Evolutionary conservation across 2,888 invertebrate species (phyloP).

Genomic region (Scrobipalpa costella): DNA sequence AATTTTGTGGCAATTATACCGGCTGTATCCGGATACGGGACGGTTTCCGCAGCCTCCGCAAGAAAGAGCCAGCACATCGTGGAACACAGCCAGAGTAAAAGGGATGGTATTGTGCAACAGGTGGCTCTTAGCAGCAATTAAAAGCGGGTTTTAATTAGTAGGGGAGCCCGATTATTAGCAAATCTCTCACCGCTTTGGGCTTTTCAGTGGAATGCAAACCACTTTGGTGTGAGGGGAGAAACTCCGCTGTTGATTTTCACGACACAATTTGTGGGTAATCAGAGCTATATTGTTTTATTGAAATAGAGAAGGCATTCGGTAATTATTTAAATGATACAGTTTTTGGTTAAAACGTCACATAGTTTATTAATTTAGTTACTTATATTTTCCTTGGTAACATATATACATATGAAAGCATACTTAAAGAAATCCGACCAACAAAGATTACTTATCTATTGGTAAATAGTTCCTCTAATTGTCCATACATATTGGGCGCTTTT

Average conservation of each 20-base stretch:
- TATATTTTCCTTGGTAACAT: no score
- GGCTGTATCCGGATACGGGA: conserved; percentile 77
- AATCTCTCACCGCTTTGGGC: conserved; percentile 66
- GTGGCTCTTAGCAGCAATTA: conserved; percentile 77
- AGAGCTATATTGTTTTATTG: conserved; percentile 14
- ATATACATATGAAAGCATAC: no score
- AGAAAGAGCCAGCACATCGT: conserved; percentile 45
- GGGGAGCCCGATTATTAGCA: conserved; percentile 77
- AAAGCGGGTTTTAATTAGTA: conserved; percentile 78
- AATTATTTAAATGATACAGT: no score
- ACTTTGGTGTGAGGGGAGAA: conserved; percentile 59
- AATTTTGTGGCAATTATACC: conserved; percentile 74
- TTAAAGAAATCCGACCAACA: no score
- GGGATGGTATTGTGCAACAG: conserved; percentile 63
- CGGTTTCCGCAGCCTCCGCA: conserved; percentile 62
- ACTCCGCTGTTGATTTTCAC: conserved; percentile 30
- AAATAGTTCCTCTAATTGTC: no score
- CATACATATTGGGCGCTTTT: no score
- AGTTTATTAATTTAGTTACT: no score
- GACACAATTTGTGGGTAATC: conserved; percentile 26
- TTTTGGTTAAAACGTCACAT: no score
- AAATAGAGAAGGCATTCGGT: background rate
- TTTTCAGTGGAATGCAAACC: conserved; percentile 71
- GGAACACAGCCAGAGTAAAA: conserved; percentile 38
- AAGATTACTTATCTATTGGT: no score